Evolutionary conservation across 2,113 vertebrate genomes (phyloP), one percentile per base, ranked within the genome.

Genomic region (Cephalopholis sonnerati): DNA sequence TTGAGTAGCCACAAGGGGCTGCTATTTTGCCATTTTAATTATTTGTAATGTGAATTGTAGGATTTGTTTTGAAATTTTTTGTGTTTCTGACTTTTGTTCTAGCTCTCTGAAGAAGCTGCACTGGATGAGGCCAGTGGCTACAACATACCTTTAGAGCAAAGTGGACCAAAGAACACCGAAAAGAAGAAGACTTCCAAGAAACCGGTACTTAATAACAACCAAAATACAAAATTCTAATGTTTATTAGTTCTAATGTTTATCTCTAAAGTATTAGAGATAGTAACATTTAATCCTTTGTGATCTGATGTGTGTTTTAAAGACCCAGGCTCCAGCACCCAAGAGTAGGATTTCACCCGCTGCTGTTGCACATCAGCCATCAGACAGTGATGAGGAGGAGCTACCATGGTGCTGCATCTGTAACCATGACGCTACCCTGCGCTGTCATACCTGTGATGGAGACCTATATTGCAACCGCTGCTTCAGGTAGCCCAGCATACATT

Each of bases 371-470:
- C 92, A 76, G 58, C 63, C 84, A n/a, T 90, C 94, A 48, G 93
- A 95, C 79, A 96, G 95, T 3, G 95, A 96, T 17, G 97, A 96
- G 0, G 97, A 98, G 4, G 97, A 98, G 90, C 95, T 99, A 83
- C 98, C 98, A 8, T 99, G 98, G 98, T 99, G 98, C 91, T 99
- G 97, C 88, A 98, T 99, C 94, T 99, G 98, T 91, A 98, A 98
- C 0, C 95, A 96, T 50, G 96, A 99, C 1, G 98, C 98, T 71
- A 89, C 89, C 1, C 67, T 99, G 58, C 97, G 97, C 65, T 99
- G 98, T 77, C 93, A 97, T 32, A 96, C 96, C 64, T 99, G 98
- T 0, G 96, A 97, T 0, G 96, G 96, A 57, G 98, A 99, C 83
- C 96, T 99, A 48, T 99, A 97, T 92, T 99, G 98, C 87, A 94